These are phyloP conservation scores for Watsonalla binaria DNA, from an alignment of 2,888 invertebrate species.

Conservation along the genomic window DNA sequence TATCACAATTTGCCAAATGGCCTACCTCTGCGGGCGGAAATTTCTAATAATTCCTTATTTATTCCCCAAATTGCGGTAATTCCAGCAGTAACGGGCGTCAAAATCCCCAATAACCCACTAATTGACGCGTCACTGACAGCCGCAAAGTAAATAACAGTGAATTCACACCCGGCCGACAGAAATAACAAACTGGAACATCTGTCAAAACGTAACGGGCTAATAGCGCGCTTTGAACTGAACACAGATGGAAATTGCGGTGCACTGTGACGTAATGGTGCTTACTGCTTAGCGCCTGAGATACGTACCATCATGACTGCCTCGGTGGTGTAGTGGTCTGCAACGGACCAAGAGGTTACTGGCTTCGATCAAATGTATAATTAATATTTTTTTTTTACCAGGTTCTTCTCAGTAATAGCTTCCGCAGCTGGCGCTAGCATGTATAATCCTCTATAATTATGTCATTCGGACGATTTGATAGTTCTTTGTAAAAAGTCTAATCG, in stretches of 20 bases:
- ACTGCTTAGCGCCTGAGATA: too few relatives aligned
- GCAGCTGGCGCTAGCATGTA: too few relatives aligned
- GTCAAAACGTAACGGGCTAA: slow-evolving; percentile 41
- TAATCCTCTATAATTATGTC: too few relatives aligned
- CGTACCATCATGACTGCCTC: too few relatives aligned
- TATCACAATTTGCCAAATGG: not conserved
- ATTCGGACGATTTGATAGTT: too few relatives aligned
- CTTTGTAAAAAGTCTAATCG: too few relatives aligned
- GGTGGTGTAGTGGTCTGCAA: too few relatives aligned
- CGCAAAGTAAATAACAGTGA: slow-evolving; percentile 13
- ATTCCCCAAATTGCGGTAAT: not conserved
- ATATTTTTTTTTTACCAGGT: too few relatives aligned
- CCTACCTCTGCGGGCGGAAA: not conserved
- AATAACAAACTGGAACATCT: slow-evolving; percentile 58
- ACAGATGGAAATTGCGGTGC: not conserved
- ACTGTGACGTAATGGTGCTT: not conserved
- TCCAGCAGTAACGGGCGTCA: not conserved
- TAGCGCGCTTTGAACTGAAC: slow-evolving; percentile 3
- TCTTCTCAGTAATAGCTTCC: too few relatives aligned
- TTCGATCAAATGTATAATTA: too few relatives aligned
- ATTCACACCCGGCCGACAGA: slow-evolving; percentile 35
- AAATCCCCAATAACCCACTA: slow-evolving; percentile 15
- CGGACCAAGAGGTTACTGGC: too few relatives aligned
- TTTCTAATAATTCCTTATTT: not conserved
- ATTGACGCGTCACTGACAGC: slow-evolving; percentile 18